These are phyloP conservation scores for Dipus sagitta DNA, from an alignment of 2,797 vertebrate genomes.

Conservation along the genomic window DNA sequence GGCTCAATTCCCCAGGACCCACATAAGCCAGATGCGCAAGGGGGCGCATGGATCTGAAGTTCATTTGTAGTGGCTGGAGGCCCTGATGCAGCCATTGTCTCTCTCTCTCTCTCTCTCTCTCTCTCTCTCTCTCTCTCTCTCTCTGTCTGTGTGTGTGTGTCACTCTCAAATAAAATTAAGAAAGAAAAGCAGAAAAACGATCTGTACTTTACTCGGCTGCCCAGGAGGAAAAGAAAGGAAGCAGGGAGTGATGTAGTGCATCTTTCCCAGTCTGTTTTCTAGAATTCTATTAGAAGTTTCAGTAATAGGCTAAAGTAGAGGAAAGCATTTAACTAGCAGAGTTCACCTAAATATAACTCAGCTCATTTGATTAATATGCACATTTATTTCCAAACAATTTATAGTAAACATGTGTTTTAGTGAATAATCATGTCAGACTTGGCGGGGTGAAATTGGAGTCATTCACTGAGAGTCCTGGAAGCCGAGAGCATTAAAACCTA, in stretches of 20 bases:
- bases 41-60: too few relatives aligned
- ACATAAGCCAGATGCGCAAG: too few relatives aligned
- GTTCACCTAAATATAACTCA: slow-evolving; percentile 42
- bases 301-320: not conserved
- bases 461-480: slow-evolving; percentile 4
- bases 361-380: slow-evolving; percentile 44
- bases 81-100: too few relatives aligned
- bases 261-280: slow-evolving; percentile 46
- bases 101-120: too few relatives aligned
- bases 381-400: slow-evolving; percentile 50
- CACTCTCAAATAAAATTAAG: too few relatives aligned
- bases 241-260: not conserved
- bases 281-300: slow-evolving; percentile 62
- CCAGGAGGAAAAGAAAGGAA: not conserved
- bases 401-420: slow-evolving; percentile 61
- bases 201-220: slow-evolving; percentile 47
- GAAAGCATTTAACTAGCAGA: slow-evolving; percentile 49
- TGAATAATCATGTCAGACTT: slow-evolving; percentile 30
- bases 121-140: too few relatives aligned
- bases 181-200: slow-evolving; percentile 29
- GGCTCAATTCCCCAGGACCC: too few relatives aligned
- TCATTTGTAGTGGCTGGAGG: too few relatives aligned
- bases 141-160: too few relatives aligned
- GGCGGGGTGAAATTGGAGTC: slow-evolving; percentile 5
- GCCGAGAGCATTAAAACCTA: slow-evolving; percentile 11